Base-by-base conservation (phyloP, 2,888 invertebrate genomes). In the Phania funesta region DNA sequence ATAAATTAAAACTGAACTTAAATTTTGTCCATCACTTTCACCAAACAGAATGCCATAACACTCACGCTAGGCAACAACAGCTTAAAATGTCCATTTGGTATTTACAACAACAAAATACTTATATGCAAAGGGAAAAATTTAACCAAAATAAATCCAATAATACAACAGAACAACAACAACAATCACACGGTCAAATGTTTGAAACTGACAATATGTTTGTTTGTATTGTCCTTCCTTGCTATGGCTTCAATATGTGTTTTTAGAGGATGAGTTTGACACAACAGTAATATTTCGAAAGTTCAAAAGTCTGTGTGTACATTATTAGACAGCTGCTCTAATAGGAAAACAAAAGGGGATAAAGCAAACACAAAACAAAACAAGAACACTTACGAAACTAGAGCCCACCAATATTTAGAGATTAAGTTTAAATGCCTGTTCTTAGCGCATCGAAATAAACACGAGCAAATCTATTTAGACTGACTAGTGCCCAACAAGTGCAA, bases 351-450 rank as follows among this genome's bases (percentile, higher is more conserved):
- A 38, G 48, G 24, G 22, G 24, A 26, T 29, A 29, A 26, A 22
- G 18, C 6, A 29, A 32, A 18, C 20, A 54, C n/a, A 56, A 18
- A 64, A 44, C 11, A 41, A 70, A 44, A 24, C 20, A 68, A 48
- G 65, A 58, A 13, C 54, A 71, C 35, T 56, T 38, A 64, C 32
- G 46, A 52, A 41, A 74, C 62, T 58, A 58, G 41, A 65, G 58
- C 52, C 75, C 58, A 78, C 64, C 29, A 70, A 75, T 52, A 74
- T 78, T 74, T 50, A 58, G 52, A 71, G 79, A 73, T 83, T 80
- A 79, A 67, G 65, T 76, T 68, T 73, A 58, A 79, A 83, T 76
- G 76, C 74, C 68, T 70, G 38, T 77, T 52, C 56, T 62, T 62
- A 73, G 54, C 11, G 54, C 20, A 50, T 48, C 24, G 50, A 64